Conservation (phyloP, 2,113 vertebrate genomes). For the Percopsis transmontana region DNA sequence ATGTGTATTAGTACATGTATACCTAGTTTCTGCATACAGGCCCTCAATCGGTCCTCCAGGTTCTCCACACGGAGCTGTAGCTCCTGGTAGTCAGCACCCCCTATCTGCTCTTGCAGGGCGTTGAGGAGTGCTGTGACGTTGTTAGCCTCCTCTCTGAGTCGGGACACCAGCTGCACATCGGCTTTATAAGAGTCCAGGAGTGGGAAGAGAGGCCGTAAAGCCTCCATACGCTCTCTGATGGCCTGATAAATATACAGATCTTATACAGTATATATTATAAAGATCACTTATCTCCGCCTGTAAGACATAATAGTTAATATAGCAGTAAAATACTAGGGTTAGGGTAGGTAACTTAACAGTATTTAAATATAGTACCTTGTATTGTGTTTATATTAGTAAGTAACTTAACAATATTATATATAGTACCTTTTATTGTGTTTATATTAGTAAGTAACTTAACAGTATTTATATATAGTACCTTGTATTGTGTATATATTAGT, state of each 20-base stretch:
- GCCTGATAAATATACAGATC: constrained; percentile 78
- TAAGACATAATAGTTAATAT: too few species aligned
- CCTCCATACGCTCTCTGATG: constrained; percentile 98
- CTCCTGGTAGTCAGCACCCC: constrained; percentile 85
- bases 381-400: too few species aligned
- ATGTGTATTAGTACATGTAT: background rate
- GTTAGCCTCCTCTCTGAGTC: constrained; percentile 95
- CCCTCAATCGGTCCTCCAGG: constrained; percentile 61
- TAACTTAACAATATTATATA: too few species aligned
- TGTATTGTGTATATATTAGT: too few species aligned
- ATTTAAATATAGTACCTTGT: too few species aligned
- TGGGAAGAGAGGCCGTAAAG: constrained; percentile 95
- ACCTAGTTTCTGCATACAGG: constrained; percentile 71
- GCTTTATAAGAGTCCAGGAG: constrained; percentile 98
- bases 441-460: too few species aligned
- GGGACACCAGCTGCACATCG: constrained; percentile 94
- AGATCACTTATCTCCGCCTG: too few species aligned
- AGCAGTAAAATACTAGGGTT: too few species aligned
- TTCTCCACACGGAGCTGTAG: constrained; percentile 50
- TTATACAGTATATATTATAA: too few species aligned
- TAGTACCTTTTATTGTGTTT: too few species aligned
- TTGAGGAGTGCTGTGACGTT: constrained; percentile 95
- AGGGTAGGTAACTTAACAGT: too few species aligned
- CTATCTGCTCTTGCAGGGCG: constrained; percentile 93
- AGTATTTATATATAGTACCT: too few species aligned